Evolutionary conservation across 2,888 invertebrate genomes (phyloP).

Genomic region (Automeris io): DNA sequence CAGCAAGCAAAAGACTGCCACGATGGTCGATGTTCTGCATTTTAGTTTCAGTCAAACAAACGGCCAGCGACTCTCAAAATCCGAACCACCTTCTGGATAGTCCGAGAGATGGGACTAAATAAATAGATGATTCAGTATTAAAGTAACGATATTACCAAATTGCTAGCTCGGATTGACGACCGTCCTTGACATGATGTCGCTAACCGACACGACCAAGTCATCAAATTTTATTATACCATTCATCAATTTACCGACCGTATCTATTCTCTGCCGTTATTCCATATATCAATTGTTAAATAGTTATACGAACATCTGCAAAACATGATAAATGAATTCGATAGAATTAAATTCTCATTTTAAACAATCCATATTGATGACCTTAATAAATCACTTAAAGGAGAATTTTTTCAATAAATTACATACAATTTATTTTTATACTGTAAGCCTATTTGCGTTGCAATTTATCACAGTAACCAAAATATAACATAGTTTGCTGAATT

Average conservation of each 20-base stretch:
- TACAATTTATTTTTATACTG: too few relatives aligned
- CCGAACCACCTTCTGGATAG: too few relatives aligned
- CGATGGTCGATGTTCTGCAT: too few relatives aligned
- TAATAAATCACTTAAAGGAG: too few relatives aligned
- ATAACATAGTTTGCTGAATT: too few relatives aligned
- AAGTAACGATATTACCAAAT: not conserved
- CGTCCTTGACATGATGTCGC: constrained; percentile 18
- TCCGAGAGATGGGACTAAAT: too few relatives aligned
- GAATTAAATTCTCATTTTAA: constrained; percentile 9
- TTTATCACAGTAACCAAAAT: too few relatives aligned
- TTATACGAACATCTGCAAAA: constrained; percentile 6
- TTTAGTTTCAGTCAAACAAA: too few relatives aligned
- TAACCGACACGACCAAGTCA: constrained; percentile 11
- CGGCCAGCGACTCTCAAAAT: too few relatives aligned
- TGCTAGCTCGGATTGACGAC: constrained; percentile 12
- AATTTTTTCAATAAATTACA: too few relatives aligned
- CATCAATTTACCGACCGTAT: constrained; percentile 2
- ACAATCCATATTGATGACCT: constrained; percentile 7
- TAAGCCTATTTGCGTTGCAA: too few relatives aligned
- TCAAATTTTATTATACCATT: constrained; percentile 8
- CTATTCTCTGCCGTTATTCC: not conserved
- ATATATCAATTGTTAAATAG: constrained; percentile 1
- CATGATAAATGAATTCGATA: constrained; percentile 5
- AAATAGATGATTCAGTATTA: not conserved
- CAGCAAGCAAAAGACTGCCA: too few relatives aligned